Evolutionary conservation across 1,140 invertebrate genomes (phyloP).

Genomic region (Drosophila jambulina): DNA sequence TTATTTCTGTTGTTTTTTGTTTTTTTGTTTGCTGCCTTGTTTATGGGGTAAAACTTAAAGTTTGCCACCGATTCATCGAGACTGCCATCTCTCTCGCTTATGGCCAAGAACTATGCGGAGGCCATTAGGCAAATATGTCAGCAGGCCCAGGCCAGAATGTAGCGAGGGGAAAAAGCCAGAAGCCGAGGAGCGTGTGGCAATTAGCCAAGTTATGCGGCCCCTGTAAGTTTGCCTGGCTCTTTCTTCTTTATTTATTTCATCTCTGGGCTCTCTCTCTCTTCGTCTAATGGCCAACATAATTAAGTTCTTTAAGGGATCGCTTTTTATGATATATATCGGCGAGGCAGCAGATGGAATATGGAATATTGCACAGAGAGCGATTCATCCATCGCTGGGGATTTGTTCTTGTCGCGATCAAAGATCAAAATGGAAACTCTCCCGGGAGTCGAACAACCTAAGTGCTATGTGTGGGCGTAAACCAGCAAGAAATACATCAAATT

Average conservation of each 20-base stretch:
- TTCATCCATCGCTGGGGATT: conserved; percentile 27
- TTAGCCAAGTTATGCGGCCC: conserved; percentile 79
- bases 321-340: conserved; percentile 41
- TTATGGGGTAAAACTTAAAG: conserved; percentile 70
- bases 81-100: conserved; percentile 23
- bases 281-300: conserved; percentile 53
- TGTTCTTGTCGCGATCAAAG: conserved; percentile 35
- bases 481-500: conserved; percentile 30
- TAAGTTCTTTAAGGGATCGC: conserved; percentile 50
- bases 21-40: conserved; percentile 32
- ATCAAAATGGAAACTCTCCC: conserved; percentile 19
- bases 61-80: conserved; percentile 45
- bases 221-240: conserved; percentile 24
- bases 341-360: conserved; percentile 10
- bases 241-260: conserved; percentile 40
- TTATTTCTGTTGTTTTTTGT: conserved; percentile 35
- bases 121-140: conserved; percentile 82
- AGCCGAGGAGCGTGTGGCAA: conserved; percentile 68
- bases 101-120: conserved; percentile 66
- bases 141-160: conserved; percentile 39
- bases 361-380: conserved; percentile 17
- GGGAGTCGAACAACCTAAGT: conserved; percentile 10
- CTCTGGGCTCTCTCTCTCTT: conserved; percentile 4
- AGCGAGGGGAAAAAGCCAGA: conserved; percentile 20
- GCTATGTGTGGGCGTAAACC: conserved; percentile 25